phyloP scores from a whole-genome alignment of 1,140 invertebrate species.

The Kradibia gibbosae region DNA sequence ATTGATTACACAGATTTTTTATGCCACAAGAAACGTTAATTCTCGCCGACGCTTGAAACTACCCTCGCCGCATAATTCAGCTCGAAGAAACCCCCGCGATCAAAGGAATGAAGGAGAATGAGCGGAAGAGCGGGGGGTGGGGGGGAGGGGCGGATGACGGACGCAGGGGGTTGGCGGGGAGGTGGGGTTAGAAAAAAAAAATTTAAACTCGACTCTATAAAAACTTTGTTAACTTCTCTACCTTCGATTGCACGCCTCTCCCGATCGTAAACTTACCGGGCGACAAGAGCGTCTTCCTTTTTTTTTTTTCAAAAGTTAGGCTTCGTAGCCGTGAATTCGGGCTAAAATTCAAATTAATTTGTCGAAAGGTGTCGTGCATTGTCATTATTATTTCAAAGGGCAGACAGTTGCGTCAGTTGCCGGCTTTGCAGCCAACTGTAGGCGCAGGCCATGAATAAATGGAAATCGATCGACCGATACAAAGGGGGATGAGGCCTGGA shows the following conservation, averaged over 20 bases:
- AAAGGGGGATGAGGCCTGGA: slow-evolving; percentile 24
- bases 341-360: not conserved
- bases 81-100: slow-evolving; percentile 64
- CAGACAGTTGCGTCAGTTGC: not conserved
- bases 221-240: slow-evolving; percentile 50
- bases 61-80: slow-evolving; percentile 64
- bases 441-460: not conserved
- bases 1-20: slow-evolving; percentile 74
- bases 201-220: slow-evolving; percentile 34
- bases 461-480: slow-evolving; percentile 26
- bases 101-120: too few relatives aligned
- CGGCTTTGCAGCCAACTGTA: not conserved
- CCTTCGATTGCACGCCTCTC: slow-evolving; percentile 50
- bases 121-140: not conserved
- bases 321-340: not conserved
- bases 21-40: slow-evolving; percentile 72
- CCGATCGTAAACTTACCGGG: slow-evolving; percentile 52
- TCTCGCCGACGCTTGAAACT: slow-evolving; percentile 63
- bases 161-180: slow-evolving; percentile 9
- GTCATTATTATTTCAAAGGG: not conserved
- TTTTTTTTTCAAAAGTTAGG: slow-evolving; percentile 4
- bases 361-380: not conserved
- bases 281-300: not conserved
- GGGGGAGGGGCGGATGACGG: too few relatives aligned
- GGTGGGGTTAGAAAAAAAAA: slow-evolving; percentile 9